Conservation (phyloP, 1,140 invertebrate genomes). For the Brachionus sp. region DNA sequence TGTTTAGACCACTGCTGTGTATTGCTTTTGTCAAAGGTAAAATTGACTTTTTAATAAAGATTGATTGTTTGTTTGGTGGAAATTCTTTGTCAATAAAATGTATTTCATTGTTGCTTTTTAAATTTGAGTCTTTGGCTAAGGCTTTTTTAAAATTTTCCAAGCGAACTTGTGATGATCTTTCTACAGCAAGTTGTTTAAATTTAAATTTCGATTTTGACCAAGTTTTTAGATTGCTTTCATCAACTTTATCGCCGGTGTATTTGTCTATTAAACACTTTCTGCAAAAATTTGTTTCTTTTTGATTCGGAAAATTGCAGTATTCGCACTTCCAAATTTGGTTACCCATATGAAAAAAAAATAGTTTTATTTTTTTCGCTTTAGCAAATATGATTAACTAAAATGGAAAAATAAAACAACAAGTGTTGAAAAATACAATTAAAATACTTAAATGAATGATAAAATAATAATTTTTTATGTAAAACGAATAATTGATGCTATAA, state of each 20-base stretch:
- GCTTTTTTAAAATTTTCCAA: neutral
- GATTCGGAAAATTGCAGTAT: constrained; percentile 27
- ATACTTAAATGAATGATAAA: neutral
- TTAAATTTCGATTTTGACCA: neutral
- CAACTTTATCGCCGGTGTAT: neutral
- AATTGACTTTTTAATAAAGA: constrained; percentile 1
- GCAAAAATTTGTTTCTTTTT: neutral
- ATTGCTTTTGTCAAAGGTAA: neutral
- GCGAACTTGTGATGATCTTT: neutral
- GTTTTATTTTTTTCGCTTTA: neutral
- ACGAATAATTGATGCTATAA: neutral
- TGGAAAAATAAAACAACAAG: neutral
- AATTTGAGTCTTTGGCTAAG: neutral
- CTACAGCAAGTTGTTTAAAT: neutral
- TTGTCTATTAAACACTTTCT: constrained; percentile 5
- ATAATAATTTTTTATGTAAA: constrained; percentile 5
- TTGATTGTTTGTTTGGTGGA: constrained; percentile 26
- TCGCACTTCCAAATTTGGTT: constrained; percentile 31
- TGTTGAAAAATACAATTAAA: neutral
- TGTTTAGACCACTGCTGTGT: neutral
- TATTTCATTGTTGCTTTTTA: neutral
- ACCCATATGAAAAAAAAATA: neutral
- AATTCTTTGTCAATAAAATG: constrained; percentile 43
- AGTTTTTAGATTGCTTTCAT: neutral
- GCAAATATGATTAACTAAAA: neutral